phyloP scores from a whole-genome alignment of 1,140 invertebrate genomes.

The Halesus radiatus region DNA sequence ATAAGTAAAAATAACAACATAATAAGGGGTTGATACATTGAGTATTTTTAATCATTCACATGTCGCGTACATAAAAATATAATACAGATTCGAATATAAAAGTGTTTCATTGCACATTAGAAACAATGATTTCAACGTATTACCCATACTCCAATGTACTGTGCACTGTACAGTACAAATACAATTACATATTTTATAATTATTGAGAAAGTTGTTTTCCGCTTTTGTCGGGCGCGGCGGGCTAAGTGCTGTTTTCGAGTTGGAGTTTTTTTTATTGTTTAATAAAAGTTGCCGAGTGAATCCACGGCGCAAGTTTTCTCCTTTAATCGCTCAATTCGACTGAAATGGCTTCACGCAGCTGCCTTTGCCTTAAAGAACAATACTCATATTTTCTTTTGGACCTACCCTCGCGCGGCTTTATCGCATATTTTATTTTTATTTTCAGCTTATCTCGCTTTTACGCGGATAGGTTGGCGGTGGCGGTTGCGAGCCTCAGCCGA shows the following conservation, averaged over 20 bases:
- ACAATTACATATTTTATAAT: neutral
- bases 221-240: neutral
- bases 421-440: conserved; percentile 35
- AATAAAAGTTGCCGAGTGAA: conserved; percentile 44
- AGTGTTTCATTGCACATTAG: too few relatives aligned
- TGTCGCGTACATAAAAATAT: neutral
- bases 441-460: conserved; percentile 26
- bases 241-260: conserved; percentile 37
- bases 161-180: neutral
- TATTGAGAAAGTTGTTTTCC: conserved; percentile 22
- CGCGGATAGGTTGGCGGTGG: neutral
- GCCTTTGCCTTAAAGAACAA: conserved; percentile 6
- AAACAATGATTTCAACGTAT: too few relatives aligned
- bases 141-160: too few relatives aligned
- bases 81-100: neutral
- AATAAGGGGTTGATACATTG: too few relatives aligned
- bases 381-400: conserved; percentile 1
- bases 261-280: conserved; percentile 44
- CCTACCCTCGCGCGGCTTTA: conserved; percentile 26
- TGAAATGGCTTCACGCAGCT: conserved; percentile 35
- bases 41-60: too few relatives aligned
- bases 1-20: too few relatives aligned
- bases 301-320: conserved; percentile 14
- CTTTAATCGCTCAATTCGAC: conserved; percentile 45
- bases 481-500: neutral